Percentiles rank a stretch among this genome's conserved stretches.
Evolutionary conservation across 2,888 invertebrate species (phyloP).

Genomic region (Prenolepis imparis): DNA sequence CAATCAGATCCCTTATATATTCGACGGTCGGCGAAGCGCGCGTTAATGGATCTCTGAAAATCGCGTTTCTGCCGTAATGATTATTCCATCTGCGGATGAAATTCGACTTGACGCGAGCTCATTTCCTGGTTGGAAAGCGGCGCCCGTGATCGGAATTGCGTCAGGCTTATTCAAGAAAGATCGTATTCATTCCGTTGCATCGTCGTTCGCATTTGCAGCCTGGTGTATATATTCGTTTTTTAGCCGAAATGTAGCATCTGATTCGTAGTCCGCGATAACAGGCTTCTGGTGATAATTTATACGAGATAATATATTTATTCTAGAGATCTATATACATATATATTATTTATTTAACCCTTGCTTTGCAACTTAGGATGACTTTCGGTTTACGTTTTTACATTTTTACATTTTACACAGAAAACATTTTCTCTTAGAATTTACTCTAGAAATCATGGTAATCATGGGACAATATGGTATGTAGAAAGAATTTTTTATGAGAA

Average conservation of each 20-base stretch:
- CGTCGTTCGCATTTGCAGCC: neutral
- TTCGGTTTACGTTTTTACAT: no score
- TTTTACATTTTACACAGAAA: no score
- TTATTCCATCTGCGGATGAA: constrained; percentile 43
- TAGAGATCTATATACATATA: neutral
- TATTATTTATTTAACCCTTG: no score
- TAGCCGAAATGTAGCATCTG: constrained; percentile 11
- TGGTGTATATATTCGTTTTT: neutral
- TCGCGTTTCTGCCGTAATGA: constrained; percentile 40
- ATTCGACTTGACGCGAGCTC: constrained; percentile 58
- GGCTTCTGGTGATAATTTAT: neutral
- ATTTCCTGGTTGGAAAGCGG: constrained; percentile 52
- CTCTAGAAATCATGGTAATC: no score
- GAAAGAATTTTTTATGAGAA: no score
- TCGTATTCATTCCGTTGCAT: constrained; percentile 22
- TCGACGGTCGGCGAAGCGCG: neutral
- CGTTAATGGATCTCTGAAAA: constrained; percentile 51
- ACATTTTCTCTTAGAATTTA: no score
- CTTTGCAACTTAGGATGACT: no score
- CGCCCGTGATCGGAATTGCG: constrained; percentile 46
- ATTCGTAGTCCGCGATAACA: neutral
- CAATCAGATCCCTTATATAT: constrained; percentile 1
- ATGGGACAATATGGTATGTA: no score
- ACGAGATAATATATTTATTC: neutral
- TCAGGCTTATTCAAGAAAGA: constrained; percentile 45